phyloP scores from a whole-genome alignment of 2,113 vertebrate species.

The Lamprotornis superbus region DNA sequence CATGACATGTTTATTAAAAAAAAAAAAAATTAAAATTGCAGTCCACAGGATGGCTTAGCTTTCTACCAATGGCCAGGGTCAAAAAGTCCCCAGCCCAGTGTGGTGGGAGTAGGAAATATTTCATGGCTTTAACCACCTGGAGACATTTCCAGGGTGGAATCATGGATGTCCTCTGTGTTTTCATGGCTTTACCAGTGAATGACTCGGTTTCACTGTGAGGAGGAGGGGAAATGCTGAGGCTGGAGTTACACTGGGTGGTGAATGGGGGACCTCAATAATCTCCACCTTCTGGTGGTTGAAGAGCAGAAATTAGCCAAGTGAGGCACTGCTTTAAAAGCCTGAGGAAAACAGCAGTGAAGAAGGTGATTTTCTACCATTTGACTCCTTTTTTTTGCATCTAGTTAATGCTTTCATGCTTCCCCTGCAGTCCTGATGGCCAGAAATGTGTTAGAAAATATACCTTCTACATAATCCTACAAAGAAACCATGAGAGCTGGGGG shows the following conservation, averaged over 20 bases:
- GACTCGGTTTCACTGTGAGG: background rate
- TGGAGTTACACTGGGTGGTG: background rate
- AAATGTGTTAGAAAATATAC: background rate
- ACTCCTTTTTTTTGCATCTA: background rate
- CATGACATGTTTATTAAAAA: background rate
- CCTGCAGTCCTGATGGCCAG: background rate
- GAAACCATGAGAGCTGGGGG: background rate
- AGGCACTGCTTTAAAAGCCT: background rate
- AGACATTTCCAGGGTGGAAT: background rate
- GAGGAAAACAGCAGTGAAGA: background rate
- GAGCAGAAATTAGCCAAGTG: background rate
- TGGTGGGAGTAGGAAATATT: background rate
- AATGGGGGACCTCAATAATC: rapidly evolving
- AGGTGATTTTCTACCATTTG: background rate
- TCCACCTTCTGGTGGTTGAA: background rate
- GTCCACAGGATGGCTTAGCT: background rate
- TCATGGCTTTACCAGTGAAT: background rate
- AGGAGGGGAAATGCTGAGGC: background rate
- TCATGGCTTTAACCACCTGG: background rate
- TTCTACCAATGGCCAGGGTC: background rate
- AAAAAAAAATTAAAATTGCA: background rate
- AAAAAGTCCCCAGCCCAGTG: background rate
- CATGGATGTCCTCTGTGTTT: background rate
- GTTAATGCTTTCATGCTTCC: background rate
- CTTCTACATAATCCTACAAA: background rate